phyloP scores from a whole-genome alignment of 2,888 invertebrate species.

The Tiphia femorata region DNA sequence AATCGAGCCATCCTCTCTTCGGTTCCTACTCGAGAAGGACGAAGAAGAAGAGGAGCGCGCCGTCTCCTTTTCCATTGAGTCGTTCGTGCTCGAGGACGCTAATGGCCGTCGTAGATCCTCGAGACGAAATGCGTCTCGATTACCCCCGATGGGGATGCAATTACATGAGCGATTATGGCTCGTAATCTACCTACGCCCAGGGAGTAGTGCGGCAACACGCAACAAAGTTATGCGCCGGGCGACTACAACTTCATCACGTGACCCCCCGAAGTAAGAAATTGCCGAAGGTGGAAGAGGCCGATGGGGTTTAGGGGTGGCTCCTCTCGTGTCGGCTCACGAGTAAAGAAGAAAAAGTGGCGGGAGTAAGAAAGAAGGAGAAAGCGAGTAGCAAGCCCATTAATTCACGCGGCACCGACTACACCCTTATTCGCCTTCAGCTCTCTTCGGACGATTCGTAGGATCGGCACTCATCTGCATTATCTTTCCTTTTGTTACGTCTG shows the following conservation, averaged over 20 bases:
- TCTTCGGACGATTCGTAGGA: slow-evolving; percentile 2
- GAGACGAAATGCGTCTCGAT: slow-evolving; percentile 4
- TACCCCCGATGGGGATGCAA: slow-evolving; percentile 12
- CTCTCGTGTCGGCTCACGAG: background rate
- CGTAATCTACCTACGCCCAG: slow-evolving; percentile 23
- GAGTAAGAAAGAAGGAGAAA: background rate
- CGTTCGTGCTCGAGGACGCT: background rate
- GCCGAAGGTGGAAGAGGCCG: background rate
- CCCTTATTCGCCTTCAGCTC: background rate
- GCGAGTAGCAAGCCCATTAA: no score
- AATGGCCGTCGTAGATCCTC: background rate
- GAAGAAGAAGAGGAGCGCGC: no score
- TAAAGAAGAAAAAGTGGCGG: no score
- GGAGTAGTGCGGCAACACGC: background rate
- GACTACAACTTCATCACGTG: slow-evolving; percentile 2
- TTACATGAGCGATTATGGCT: slow-evolving; percentile 25
- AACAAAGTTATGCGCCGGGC: background rate
- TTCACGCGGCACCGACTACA: background rate
- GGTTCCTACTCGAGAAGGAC: no score
- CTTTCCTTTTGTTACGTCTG: no score
- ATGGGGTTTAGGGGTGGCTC: background rate
- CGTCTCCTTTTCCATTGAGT: no score
- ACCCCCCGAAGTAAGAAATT: background rate
- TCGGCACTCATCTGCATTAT: background rate
- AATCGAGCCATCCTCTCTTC: no score